phyloP scores from a whole-genome alignment of 2,797 vertebrate genomes.

The Numenius phaeopus region DNA sequence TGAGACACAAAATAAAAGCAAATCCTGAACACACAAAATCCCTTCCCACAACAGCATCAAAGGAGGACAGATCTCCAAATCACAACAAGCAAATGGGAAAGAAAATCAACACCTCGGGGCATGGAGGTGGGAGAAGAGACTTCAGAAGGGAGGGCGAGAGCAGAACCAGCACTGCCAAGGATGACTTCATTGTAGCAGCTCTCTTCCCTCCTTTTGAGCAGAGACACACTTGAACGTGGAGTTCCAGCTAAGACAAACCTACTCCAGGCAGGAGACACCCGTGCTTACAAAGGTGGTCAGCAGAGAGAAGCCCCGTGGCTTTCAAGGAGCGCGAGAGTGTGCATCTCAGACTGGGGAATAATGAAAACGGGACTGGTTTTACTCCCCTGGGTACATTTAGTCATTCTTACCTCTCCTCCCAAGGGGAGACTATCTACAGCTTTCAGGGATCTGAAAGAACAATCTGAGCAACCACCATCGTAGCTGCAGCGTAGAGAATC shows the following conservation, averaged over 20 bases:
- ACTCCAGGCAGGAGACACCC: background rate
- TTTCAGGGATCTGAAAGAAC: background rate
- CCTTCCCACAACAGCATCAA: slow-evolving; percentile 51
- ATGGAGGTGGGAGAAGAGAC: slow-evolving; percentile 14
- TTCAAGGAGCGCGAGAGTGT: background rate
- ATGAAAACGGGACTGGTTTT: background rate
- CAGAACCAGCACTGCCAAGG: slow-evolving; percentile 9
- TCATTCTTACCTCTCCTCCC: too few species aligned
- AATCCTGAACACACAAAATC: background rate
- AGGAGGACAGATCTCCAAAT: background rate
- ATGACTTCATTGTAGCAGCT: background rate
- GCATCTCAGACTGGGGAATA: background rate
- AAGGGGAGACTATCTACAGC: background rate
- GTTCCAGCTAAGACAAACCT: background rate
- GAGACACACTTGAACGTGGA: accelerated
- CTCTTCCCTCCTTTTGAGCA: background rate
- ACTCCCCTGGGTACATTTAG: background rate
- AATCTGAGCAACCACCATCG: background rate
- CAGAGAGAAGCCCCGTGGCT: background rate
- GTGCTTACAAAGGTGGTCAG: background rate
- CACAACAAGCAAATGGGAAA: slow-evolving; percentile 36
- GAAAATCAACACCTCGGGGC: slow-evolving; percentile 21
- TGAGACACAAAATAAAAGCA: background rate
- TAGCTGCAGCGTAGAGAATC: background rate
- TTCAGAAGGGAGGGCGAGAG: slow-evolving; percentile 4